phyloP scores from a whole-genome alignment of 2,797 vertebrate genomes.

The Typhlichthys subterraneus region DNA sequence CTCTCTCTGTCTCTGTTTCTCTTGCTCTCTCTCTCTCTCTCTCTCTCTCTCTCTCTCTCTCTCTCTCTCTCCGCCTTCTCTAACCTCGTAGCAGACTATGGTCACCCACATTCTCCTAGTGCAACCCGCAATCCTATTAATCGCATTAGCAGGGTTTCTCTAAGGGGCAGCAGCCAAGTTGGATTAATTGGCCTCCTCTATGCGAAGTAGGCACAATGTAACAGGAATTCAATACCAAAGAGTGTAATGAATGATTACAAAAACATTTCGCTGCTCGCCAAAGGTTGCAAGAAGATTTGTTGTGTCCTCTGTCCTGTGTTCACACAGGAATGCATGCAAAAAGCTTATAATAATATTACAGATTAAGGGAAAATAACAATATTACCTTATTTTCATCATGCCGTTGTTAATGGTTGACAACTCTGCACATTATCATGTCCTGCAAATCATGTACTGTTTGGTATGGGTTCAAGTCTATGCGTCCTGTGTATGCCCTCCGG shows the following conservation, averaged over 20 bases:
- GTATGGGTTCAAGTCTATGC: conserved; percentile 52
- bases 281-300: conserved; percentile 59
- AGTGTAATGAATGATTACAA: conserved; percentile 75
- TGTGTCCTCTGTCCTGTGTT: conserved; percentile 9
- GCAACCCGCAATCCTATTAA: conserved; percentile 75
- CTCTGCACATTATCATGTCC: conserved; percentile 55
- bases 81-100: conserved; percentile 40
- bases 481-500: conserved; percentile 63
- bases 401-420: conserved; percentile 61
- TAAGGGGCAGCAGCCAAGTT: conserved; percentile 63
- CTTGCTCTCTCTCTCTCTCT: conserved; percentile 6
- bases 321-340: not conserved
- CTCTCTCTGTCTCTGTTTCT: conserved; percentile 1
- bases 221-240: conserved; percentile 72
- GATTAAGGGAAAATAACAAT: no score
- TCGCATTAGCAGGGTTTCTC: conserved; percentile 70
- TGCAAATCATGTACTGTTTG: conserved; percentile 15
- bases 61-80: conserved; percentile 20
- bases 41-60: not conserved
- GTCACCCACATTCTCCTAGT: conserved; percentile 56
- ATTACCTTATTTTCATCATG: conserved; percentile 44
- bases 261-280: conserved; percentile 67
- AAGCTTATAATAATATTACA: no score
- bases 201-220: conserved; percentile 74
- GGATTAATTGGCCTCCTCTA: conserved; percentile 78